Percentiles rank a stretch among this genome's conserved stretches.
Conservation (phyloP, 37 sponge, comb jelly and placozoan species). For the Spongilla lacustris region DNA sequence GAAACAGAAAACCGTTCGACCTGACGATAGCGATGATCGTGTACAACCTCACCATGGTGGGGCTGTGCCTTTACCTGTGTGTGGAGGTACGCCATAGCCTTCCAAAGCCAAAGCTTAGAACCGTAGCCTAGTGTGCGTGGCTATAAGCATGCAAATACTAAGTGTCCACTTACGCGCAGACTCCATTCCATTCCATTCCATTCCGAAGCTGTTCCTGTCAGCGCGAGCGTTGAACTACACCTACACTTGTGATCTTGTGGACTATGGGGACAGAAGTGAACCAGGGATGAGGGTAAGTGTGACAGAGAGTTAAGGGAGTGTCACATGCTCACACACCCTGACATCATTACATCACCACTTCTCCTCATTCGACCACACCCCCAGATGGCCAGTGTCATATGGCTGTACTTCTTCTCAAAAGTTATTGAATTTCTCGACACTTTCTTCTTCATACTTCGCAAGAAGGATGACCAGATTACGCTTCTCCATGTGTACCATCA, state of each 20-base stretch:
- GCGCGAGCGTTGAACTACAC: conserved; percentile 6
- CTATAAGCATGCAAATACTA: no score
- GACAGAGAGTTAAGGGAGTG: no score
- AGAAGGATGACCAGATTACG: conserved; percentile 79
- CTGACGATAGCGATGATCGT: conserved; percentile 43
- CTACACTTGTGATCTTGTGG: conserved; percentile 35
- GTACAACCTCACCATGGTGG: conserved; percentile 81
- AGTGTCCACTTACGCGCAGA: no score
- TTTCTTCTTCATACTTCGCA: conserved; percentile 74
- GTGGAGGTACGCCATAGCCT: conserved; percentile 80
- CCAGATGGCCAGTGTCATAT: conserved; percentile 62
- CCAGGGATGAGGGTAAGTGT: conserved; percentile 27
- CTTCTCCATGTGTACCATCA: conserved; percentile 89
- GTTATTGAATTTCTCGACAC: conserved; percentile 82
- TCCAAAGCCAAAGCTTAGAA: no score
- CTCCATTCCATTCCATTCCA: conserved; percentile 5
- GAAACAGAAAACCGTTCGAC: conserved; percentile 59
- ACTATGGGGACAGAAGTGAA: background rate
- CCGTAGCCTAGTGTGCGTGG: no score
- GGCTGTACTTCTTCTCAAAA: conserved; percentile 82
- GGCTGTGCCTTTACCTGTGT: conserved; percentile 65
- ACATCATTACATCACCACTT: no score
- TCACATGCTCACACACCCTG: no score
- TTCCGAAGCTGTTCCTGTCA: conserved; percentile 42
- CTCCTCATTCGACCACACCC: no score